Base-by-base conservation (phyloP, 2,888 invertebrate genomes). In the Drosophila gaucha region DNA sequence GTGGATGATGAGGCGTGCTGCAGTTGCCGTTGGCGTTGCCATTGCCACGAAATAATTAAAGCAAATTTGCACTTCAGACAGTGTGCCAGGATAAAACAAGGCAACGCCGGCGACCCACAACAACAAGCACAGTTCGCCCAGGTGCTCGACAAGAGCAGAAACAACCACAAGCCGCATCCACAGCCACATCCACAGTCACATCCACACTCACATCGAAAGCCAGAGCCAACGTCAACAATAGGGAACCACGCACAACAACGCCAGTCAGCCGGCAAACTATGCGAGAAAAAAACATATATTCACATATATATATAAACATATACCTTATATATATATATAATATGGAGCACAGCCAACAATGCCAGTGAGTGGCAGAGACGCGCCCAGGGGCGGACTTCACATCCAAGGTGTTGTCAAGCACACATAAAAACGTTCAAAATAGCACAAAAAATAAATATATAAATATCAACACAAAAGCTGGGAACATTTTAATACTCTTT, bases 21-120 rank as follows among this genome's bases (percentile, higher is more conserved):
- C 84, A 86, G 69, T 63, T 83, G 74, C 56, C 59, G 43, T 28
- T 35, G 35, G 18, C 67, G 72, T 67, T 75, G 74, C 60, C 74
- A 67, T 64, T 86, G 75, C 87, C 78, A 68, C 73, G 80, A 75
- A 86, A 90, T 89, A 90, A 90, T 90, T 90, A 87, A 89, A 87
- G 84, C 88, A 90, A 90, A 90, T 90, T 90, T 90, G 79, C 90
- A 89, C 90, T 90, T 90, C 89, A 90, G 89, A 86, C 90, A 85
- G 74, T 70, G 67, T 66, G 66, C 76, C 83, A 68, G 68, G 74
- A 80, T 62, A 77, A 80, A 80, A 80, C 71, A 83, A 71, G 67
- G 62, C 68, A 82, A 62, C 68, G 54, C 67, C 71, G 86, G 82
- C 82, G 74, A 64, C 73, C 83, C 83, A 67, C 88, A 88, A 76